phyloP scores from a whole-genome alignment of 1,140 invertebrate species.

The Leucophenga varia region DNA sequence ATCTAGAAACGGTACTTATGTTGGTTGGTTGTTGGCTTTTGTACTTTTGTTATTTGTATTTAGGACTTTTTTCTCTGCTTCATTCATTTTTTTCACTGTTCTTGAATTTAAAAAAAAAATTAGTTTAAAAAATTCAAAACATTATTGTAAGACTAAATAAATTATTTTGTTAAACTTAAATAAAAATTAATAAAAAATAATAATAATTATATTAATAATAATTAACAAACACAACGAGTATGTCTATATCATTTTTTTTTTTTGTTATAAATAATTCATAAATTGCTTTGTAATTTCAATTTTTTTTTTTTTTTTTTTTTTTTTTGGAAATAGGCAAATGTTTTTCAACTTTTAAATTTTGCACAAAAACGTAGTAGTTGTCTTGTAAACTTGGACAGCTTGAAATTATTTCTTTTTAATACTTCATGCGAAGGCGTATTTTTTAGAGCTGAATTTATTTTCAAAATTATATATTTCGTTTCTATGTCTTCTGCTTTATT shows the following conservation, averaged over 20 bases:
- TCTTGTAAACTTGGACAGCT: neutral
- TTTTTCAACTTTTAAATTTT: neutral
- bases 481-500: too few relatives aligned
- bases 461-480: too few relatives aligned
- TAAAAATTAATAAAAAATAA: neutral
- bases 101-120: conserved; percentile 7
- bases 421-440: neutral
- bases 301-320: conserved; percentile 1
- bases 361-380: neutral
- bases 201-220: neutral
- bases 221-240: too few relatives aligned
- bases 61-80: conserved; percentile 42
- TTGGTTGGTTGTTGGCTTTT: conserved; percentile 54
- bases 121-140: conserved; percentile 31
- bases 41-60: conserved; percentile 54
- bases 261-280: neutral
- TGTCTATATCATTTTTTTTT: too few relatives aligned
- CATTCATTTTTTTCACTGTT: conserved; percentile 15
- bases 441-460: too few relatives aligned
- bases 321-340: neutral
- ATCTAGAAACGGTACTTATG: conserved; percentile 43
- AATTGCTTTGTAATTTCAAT: too few relatives aligned
- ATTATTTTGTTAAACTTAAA: conserved; percentile 19
- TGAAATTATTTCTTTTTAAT: neutral
- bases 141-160: conserved; percentile 37